phyloP scores from a whole-genome alignment of 2,888 invertebrate genomes.

The Ferdinandea cuprea region DNA sequence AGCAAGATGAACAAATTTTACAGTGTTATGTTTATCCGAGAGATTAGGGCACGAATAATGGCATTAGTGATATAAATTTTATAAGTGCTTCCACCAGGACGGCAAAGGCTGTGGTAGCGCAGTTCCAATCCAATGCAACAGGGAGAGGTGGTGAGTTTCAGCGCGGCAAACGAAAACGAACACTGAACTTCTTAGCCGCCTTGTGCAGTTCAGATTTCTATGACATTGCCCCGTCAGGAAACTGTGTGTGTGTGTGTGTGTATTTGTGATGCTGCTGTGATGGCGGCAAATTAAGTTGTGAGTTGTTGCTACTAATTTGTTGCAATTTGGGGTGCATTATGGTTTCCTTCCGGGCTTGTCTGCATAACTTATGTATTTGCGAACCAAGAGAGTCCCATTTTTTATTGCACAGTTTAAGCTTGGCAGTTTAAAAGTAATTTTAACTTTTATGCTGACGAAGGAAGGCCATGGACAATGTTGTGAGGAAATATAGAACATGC shows the following conservation, averaged over 20 bases:
- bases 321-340: constrained; percentile 38
- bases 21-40: constrained; percentile 74
- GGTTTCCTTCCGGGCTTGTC: constrained; percentile 45
- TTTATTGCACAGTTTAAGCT: not conserved
- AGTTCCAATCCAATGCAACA: constrained; percentile 36
- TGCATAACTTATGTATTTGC: constrained; percentile 15
- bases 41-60: constrained; percentile 72
- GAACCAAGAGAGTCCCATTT: not conserved
- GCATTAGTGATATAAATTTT: constrained; percentile 68
- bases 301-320: constrained; percentile 60
- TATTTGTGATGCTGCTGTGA: constrained; percentile 20
- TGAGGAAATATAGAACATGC: no score
- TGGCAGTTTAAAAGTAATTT: constrained; percentile 26
- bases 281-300: constrained; percentile 52
- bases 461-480: no score
- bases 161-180: no score
- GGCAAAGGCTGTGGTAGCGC: constrained; percentile 2
- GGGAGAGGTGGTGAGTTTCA: constrained; percentile 3
- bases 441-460: constrained; percentile 23
- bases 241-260: constrained; percentile 11
- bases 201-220: constrained; percentile 13
- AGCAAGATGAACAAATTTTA: constrained; percentile 72
- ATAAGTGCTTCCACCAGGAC: constrained; percentile 68
- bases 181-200: not conserved
- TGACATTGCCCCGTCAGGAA: constrained; percentile 27